Base-by-base conservation (phyloP, 2,888 invertebrate genomes). In the Nysson spinosus region DNA sequence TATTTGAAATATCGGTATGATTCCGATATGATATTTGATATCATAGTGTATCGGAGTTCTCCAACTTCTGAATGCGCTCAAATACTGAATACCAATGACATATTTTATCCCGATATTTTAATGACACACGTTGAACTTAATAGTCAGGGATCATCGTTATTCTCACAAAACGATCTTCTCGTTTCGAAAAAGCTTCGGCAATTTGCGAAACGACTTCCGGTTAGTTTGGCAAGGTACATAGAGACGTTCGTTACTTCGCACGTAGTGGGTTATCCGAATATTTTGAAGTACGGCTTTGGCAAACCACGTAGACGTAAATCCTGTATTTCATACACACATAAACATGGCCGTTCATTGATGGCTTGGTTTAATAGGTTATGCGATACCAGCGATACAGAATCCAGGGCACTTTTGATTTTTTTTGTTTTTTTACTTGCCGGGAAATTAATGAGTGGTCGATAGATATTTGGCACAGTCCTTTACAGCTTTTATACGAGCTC, bases 401-500 rank as follows among this genome's bases (percentile, higher is more conserved):
- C 55, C 30, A 56, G 43, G 12, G 11, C 26, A 32, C 24, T 34
- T 14, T 34, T 52, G 43, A 56, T 68, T 60, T 63, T 19, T 34
- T 14, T 34, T 52, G 43, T 52, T 68, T 60, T 63, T 68, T 63
- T 68, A 58, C 68, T 58, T 54, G 51, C 55, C 57, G 67, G 55
- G 20, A 67, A 56, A 69, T 69, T 69, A 68, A 69, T 68, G 63
- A 63, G 35, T 11, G 56, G 39, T 43, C 64, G 64, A 56, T 56
- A 24, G 52, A 47, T 35, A 62, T 63, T 57, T 57, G 62, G 62
- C 67, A 63, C 47, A 2, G 40, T 14, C 30, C 19, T 1, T n/a
- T 28, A 32, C 16, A 37, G 20, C 22, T 28, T 55, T 26, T n/a
- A 19, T 28, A 28, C 12, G 12, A 11, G 16, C 32, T 17, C 5